A percentile compares a stretch with the other conserved stretches of the same genome.
Evolutionary conservation across 2,113 vertebrate genomes (phyloP).

Genomic region (Hipposideros armiger): DNA sequence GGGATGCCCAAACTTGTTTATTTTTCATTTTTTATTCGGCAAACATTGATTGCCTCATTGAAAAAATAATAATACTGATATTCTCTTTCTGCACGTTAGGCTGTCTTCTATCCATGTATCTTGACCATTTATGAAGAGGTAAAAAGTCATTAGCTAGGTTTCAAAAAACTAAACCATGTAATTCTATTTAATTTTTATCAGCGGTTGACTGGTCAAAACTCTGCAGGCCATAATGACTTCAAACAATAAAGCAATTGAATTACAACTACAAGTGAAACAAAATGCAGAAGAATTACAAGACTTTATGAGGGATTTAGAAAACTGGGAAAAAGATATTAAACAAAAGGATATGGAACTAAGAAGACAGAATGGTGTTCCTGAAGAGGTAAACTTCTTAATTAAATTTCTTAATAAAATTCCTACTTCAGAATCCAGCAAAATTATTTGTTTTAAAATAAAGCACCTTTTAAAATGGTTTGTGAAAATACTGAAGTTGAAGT

Average conservation of each 20-base stretch:
- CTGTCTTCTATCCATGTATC: neutral
- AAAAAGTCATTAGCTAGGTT: neutral
- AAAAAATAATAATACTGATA: neutral
- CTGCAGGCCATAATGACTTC: conserved; percentile 88
- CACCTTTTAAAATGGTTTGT: conserved; percentile 46
- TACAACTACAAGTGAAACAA: conserved; percentile 96
- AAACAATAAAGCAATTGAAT: conserved; percentile 92
- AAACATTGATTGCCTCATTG: neutral
- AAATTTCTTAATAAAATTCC: neutral
- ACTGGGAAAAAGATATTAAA: conserved; percentile 97
- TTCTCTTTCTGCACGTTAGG: conserved; percentile 33
- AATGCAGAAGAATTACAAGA: conserved; percentile 96
- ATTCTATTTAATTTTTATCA: conserved; percentile 16
- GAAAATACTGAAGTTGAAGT: conserved; percentile 53
- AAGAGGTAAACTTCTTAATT: conserved; percentile 84
- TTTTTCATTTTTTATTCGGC: conserved; percentile 45
- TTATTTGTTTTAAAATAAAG: conserved; percentile 49
- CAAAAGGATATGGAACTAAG: conserved; percentile 93
- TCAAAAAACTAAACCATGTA: conserved; percentile 36
- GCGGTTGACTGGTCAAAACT: conserved; percentile 53
- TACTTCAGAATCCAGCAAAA: neutral
- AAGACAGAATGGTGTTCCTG: conserved; percentile 83
- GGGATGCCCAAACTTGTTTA: neutral
- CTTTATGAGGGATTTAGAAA: conserved; percentile 95
- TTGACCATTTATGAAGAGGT: conserved; percentile 45